Evolutionary conservation across 2,888 invertebrate genomes (phyloP).

Genomic region (Horisme vitalbata): DNA sequence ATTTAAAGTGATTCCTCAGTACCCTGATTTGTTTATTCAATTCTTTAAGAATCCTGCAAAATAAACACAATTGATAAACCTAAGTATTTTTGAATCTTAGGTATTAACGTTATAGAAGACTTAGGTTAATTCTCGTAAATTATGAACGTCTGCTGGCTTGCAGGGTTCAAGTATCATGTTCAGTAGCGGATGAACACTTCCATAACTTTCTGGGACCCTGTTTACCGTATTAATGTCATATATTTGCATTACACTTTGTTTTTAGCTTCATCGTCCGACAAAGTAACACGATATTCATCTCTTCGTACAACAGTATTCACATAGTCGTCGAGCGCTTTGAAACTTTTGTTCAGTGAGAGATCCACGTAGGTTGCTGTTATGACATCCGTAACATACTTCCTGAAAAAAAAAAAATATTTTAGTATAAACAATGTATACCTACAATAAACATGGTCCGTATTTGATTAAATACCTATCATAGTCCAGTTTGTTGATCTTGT

Average conservation of each 20-base stretch:
- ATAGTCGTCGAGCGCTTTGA: conserved; percentile 29
- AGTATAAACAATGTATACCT: no score
- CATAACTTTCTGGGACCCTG: no score
- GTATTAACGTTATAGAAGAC: no score
- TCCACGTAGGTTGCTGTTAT: conserved; percentile 47
- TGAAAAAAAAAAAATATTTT: conserved; percentile 33
- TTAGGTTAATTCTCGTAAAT: no score
- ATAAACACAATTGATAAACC: neutral
- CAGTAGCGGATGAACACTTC: no score
- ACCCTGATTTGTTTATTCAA: conserved; percentile 51
- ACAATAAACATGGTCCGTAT: no score
- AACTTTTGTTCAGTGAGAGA: conserved; percentile 40
- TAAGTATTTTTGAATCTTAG: no score
- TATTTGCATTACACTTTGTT: conserved; percentile 43
- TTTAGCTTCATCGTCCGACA: conserved; percentile 48
- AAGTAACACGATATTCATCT: conserved; percentile 26
- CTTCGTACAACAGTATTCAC: conserved; percentile 29
- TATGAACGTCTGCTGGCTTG: no score
- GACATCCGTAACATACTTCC: conserved; percentile 41
- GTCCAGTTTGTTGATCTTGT: conserved; percentile 58
- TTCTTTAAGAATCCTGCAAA: conserved; percentile 51
- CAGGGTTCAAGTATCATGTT: no score
- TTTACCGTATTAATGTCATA: no score
- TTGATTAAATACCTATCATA: conserved; percentile 62
- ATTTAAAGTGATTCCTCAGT: conserved; percentile 58